Percentiles rank a stretch among this genome's conserved stretches.
These are phyloP conservation scores for Pseudococcus viburni DNA, from an alignment of 2,888 invertebrate genomes.

Conservation along the genomic window DNA sequence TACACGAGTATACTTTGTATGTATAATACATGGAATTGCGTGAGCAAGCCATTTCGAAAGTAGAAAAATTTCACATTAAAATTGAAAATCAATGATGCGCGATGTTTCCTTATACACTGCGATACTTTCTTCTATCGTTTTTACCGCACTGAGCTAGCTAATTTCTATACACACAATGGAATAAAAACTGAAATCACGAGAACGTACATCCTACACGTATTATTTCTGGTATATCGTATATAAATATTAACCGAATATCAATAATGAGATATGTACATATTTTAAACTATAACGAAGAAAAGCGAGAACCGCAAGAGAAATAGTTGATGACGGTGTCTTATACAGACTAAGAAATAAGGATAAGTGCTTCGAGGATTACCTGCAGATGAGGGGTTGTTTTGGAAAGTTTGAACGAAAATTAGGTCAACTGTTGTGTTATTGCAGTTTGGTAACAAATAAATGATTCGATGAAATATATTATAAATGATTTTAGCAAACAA, in stretches of 20 bases:
- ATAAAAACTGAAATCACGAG: not conserved
- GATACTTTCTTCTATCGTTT: not conserved
- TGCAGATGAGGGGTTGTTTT: too few species aligned
- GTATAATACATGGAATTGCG: not conserved
- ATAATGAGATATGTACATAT: not conserved
- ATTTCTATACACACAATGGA: not conserved
- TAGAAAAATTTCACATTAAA: slow-evolving; percentile 10
- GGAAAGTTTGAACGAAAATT: too few species aligned
- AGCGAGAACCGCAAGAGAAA: not conserved
- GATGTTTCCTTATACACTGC: not conserved
- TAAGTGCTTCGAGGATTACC: too few species aligned
- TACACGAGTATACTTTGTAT: slow-evolving; percentile 19
- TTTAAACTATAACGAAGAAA: not conserved
- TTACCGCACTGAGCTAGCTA: not conserved
- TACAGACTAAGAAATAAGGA: too few species aligned
- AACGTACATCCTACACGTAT: not conserved
- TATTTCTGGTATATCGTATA: too few species aligned
- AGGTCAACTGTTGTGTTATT: too few species aligned
- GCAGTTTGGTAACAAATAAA: too few species aligned
- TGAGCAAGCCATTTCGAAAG: not conserved
- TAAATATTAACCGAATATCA: not conserved
- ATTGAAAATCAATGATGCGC: slow-evolving; percentile 43
- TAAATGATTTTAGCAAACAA: too few species aligned
- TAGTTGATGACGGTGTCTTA: not conserved
- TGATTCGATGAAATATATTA: too few species aligned